Base-by-base conservation (phyloP, 37 sponge, comb jelly and placozoan genomes). In the Dysidea cf. avara region DNA sequence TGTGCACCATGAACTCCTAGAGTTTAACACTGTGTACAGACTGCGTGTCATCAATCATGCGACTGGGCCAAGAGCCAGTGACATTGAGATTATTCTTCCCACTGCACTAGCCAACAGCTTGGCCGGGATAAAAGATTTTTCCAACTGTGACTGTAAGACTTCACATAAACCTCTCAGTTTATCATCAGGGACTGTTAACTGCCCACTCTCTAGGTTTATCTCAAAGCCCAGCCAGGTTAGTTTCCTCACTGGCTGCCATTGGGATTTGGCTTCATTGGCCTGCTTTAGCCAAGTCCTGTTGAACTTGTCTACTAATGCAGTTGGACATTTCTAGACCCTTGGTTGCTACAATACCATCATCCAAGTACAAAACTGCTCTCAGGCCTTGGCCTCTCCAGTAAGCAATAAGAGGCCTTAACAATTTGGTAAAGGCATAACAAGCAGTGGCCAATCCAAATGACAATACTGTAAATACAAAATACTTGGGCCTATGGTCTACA, bases 191-290 rank as follows among this genome's bases (percentile, higher is more conserved):
- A 78, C 61, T n/a, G 21, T 37, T 34, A 78, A 28, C 4, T 43
- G 28, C 16, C 79, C 79, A 25, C 55, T 17, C 14, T 38, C 21
- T 31, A 78, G 48, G 56, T 78, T 58, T 43, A 56, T 18, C n/a
- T 31, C 3, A 59, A 78, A 78, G n/a, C 79, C 69, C 34, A 78
- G 34, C 69, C 60, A 68, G 56, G 16, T 11, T 14, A 51, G 46
- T 24, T 7, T 40, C 37, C 39, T 38, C 3, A 30, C 32, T 24
- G 79, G 69, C 7, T 28, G 47, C 57, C 39, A 78, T 18, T 31
- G 31, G 37, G 60, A 69, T 25, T 78, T 78, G 31, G 31, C 55
- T 12, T 16, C 13, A 57, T 67, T 68, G n/a, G 25, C 79, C 68
- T 17, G 69, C 60, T 25, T 26, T 34, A 16, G 40, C 69, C 38